Evolutionary conservation across 2,888 invertebrate genomes (phyloP), one percentile per base, ranked within the genome.

Genomic region (Epinotia demarniana): DNA sequence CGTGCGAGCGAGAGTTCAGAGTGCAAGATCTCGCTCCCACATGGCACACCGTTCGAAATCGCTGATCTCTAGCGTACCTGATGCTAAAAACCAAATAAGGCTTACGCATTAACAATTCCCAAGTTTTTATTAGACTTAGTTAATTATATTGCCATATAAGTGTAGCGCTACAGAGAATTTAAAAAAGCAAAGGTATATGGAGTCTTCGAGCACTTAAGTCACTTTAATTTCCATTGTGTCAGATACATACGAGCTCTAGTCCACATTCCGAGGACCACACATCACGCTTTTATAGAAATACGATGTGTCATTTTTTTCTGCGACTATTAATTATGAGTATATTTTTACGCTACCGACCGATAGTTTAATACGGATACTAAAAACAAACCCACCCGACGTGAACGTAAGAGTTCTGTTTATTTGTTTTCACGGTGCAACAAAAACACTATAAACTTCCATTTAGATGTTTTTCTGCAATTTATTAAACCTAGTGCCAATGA

Each of bases 61-160:
- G 33, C 33, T 6, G 33, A 33, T 5, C 33, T 33, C 33, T 6
- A 23, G 23, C 46, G 63, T 23, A 62, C 46, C 4, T 27, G 33
- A 60, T 60, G 60, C 60, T 16, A 60, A 60, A 60, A 16, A 11
- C 55, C 69, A 13, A 57, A 69, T 69, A 69, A 58, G 69, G 69
- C 9, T 16, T 23, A 60, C 23, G 46, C 69, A 69, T 69, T 69
- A 69, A 16, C 57, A 13, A 64, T 33, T 63, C 33, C 58, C 49
- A 19, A 63, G 58, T 74, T 74, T 66, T 57, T 70, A 63, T 64
- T 49, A 58, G 19, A 9, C 49, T 63, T 69, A 53, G n/a, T 27
- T 66, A 75, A 75, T 75, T 71, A 49, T 64, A 53, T 39, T 55
- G 39, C 75, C 75, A 60, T 75, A 71, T 75, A 75, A 55, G 64